Percentiles rank a stretch among this genome's conserved stretches.
phyloP scores from a whole-genome alignment of 2,113 vertebrate species.

The Sylvietta virens region DNA sequence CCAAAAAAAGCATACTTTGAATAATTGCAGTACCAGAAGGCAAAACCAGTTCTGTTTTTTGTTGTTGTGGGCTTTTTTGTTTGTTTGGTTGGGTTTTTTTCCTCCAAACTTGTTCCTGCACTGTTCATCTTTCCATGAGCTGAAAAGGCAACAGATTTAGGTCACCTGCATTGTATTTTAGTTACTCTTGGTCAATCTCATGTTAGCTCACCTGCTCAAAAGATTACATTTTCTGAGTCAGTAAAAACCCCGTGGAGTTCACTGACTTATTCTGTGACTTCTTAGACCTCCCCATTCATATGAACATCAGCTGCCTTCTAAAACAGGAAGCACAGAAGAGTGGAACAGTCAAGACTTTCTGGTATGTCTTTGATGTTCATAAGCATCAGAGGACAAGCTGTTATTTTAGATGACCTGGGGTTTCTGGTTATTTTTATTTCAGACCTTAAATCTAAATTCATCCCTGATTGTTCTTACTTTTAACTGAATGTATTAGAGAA shows the following conservation, averaged over 20 bases:
- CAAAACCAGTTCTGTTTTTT: not conserved
- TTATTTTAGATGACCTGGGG: not conserved
- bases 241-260: not conserved
- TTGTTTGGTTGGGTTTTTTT: not conserved
- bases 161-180: not conserved
- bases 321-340: not conserved
- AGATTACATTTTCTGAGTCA: not conserved
- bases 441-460: not conserved
- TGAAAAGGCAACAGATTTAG: not conserved
- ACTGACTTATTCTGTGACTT: not conserved
- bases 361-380: not conserved
- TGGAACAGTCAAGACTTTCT: not conserved
- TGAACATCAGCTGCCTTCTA: not conserved
- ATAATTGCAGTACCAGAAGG: not conserved
- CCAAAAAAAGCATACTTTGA: not conserved
- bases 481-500: not conserved
- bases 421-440: not conserved
- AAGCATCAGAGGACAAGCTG: not conserved
- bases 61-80: not conserved
- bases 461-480: not conserved
- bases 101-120: not conserved
- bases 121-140: not conserved
- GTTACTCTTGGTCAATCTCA: not conserved
- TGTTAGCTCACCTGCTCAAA: not conserved
- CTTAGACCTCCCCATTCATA: not conserved